phyloP scores from a whole-genome alignment of 2,888 invertebrate species.

The Drosophila neotestacea region DNA sequence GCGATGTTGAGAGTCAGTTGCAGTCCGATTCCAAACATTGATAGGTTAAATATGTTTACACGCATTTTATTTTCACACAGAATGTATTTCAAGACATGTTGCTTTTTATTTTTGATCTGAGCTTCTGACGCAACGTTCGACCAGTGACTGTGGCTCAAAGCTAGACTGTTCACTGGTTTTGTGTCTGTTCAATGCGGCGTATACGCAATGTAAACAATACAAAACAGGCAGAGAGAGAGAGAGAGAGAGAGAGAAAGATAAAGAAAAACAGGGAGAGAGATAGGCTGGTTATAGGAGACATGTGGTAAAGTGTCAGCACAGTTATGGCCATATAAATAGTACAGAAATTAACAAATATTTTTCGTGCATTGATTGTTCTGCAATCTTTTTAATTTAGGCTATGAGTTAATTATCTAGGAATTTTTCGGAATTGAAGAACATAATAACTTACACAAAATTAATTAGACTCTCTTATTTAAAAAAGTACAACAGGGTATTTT shows the following conservation, averaged over 20 bases:
- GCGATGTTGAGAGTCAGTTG: conserved; percentile 9
- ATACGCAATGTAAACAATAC: conserved; percentile 54
- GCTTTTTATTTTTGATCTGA: neutral
- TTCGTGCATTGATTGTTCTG: too few species aligned
- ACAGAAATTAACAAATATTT: neutral
- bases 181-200: conserved; percentile 38
- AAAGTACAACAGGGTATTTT: too few species aligned
- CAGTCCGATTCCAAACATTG: neutral
- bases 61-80: neutral
- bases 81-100: conserved; percentile 34
- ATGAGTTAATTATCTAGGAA: too few species aligned
- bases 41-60: conserved; percentile 3
- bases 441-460: too few species aligned
- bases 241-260: neutral
- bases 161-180: conserved; percentile 37
- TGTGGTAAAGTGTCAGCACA: neutral
- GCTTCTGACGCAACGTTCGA: conserved; percentile 30
- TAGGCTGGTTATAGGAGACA: too few species aligned
- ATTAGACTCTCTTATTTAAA: too few species aligned
- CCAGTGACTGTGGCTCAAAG: conserved; percentile 39
- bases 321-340: conserved; percentile 7
- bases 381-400: too few species aligned
- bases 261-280: neutral
- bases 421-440: too few species aligned
- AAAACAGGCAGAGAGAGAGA: neutral